These are phyloP conservation scores for Julus scanicus DNA, from an alignment of 2,888 invertebrate species.

Conservation along the genomic window DNA sequence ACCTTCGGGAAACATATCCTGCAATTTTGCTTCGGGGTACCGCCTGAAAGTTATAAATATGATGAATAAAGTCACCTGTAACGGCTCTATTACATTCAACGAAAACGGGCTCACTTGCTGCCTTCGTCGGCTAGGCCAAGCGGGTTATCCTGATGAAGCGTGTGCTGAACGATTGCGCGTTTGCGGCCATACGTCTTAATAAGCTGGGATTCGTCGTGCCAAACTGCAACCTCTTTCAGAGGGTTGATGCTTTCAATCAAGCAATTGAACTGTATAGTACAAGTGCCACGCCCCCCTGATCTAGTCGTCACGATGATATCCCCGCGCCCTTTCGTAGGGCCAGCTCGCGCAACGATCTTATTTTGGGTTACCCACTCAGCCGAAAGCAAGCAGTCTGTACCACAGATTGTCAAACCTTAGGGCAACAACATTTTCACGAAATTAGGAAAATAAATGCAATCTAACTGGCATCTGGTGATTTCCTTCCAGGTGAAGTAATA, in stretches of 20 bases:
- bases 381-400: conserved; percentile 91
- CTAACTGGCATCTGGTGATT: no score
- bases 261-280: conserved; percentile 88
- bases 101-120: conserved; percentile 73
- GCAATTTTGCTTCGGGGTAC: conserved; percentile 83
- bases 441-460: neutral
- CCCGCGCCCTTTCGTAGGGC: conserved; percentile 64
- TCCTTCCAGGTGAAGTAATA: no score
- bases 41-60: conserved; percentile 76
- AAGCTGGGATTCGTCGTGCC: conserved; percentile 95
- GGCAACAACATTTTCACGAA: conserved; percentile 55
- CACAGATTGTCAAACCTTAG: conserved; percentile 93
- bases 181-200: conserved; percentile 85
- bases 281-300: conserved; percentile 87
- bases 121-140: conserved; percentile 92
- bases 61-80: no score
- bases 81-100: neutral
- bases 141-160: conserved; percentile 91
- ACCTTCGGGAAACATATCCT: conserved; percentile 89
- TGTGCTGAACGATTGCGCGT: conserved; percentile 81
- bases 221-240: conserved; percentile 96
- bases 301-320: conserved; percentile 90
- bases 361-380: conserved; percentile 98
- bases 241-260: conserved; percentile 73
- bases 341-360: conserved; percentile 89